Conservation (phyloP, 2,113 vertebrate genomes). For the Pachypanchax playfairii region DNA sequence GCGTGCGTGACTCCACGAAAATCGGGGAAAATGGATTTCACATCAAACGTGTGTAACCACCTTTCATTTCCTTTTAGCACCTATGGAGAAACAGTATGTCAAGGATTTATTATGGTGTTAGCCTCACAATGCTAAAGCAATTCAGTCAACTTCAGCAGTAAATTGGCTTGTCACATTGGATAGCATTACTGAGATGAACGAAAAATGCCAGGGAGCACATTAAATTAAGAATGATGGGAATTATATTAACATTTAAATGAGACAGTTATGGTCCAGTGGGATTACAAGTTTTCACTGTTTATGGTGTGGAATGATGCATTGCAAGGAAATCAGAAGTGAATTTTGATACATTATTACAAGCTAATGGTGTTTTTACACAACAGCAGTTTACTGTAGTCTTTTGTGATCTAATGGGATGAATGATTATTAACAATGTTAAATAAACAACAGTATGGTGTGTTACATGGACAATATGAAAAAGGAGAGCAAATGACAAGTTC, state of each 20-base stretch:
- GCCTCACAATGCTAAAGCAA: conserved; percentile 60
- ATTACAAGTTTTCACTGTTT: conserved; percentile 66
- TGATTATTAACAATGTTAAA: conserved; percentile 27
- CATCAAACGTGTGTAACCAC: conserved; percentile 27
- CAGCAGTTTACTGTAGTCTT: conserved; percentile 37
- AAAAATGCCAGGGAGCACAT: conserved; percentile 60
- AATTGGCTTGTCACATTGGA: conserved; percentile 72
- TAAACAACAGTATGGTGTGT: conserved; percentile 11
- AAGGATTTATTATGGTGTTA: conserved; percentile 63
- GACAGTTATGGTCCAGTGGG: conserved; percentile 64
- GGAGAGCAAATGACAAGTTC: too few species aligned
- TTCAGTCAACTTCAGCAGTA: conserved; percentile 60
- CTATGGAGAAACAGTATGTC: conserved; percentile 42
- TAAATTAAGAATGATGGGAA: conserved; percentile 73
- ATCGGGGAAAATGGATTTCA: conserved; percentile 58
- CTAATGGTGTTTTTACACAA: conserved; percentile 22
- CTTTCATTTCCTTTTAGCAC: conserved; percentile 56
- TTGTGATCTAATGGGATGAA: conserved; percentile 41
- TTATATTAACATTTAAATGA: conserved; percentile 78
- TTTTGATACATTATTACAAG: conserved; percentile 46
- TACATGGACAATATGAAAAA: too few species aligned
- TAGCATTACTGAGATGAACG: conserved; percentile 57
- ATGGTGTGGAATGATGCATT: conserved; percentile 60
- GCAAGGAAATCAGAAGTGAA: conserved; percentile 45
- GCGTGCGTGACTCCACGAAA: conserved; percentile 14